Conservation (phyloP, 2,797 vertebrate genomes). For the Spinus olivaceus region DNA sequence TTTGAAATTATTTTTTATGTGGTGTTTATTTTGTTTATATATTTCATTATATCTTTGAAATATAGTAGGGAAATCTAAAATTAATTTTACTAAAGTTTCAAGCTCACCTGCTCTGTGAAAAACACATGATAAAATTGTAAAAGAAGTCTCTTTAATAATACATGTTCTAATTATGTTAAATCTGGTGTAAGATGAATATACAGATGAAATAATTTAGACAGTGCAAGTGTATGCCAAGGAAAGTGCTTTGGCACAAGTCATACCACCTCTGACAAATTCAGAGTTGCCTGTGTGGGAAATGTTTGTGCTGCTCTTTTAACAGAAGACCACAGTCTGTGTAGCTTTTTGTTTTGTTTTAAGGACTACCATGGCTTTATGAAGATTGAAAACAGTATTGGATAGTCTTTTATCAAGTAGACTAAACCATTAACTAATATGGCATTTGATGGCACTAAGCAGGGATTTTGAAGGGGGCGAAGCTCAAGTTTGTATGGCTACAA, state of each 20-base stretch:
- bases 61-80: background rate
- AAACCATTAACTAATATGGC: background rate
- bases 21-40: background rate
- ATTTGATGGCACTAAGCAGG: background rate
- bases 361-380: background rate
- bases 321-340: background rate
- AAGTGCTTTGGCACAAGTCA: background rate
- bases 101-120: fast-evolving
- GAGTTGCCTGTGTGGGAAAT: background rate
- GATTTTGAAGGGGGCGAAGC: background rate
- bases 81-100: background rate
- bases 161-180: background rate
- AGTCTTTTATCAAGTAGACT: background rate
- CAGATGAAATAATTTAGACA: background rate
- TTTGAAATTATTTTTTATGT: background rate
- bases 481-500: background rate
- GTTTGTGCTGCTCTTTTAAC: background rate
- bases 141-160: background rate
- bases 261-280: background rate
- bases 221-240: background rate
- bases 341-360: background rate
- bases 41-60: background rate
- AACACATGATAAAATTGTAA: background rate
- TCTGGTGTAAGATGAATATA: background rate
- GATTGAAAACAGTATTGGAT: background rate